phyloP scores from a whole-genome alignment of 1,140 invertebrate species.

The Plectrocnemia conspersa region DNA sequence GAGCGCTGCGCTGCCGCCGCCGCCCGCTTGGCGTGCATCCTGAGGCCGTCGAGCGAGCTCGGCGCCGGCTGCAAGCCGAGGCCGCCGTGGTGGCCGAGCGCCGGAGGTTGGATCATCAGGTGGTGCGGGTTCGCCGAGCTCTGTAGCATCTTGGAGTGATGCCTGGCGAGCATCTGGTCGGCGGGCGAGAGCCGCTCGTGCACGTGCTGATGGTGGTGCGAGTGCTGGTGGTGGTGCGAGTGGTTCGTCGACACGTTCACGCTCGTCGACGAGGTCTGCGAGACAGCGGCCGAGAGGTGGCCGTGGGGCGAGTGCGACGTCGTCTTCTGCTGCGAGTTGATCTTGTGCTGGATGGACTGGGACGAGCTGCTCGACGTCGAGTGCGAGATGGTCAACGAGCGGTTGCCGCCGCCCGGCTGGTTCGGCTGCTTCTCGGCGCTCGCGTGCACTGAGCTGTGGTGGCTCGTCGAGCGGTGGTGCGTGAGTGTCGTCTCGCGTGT shows the following conservation, averaged over 20 bases:
- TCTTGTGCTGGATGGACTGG: slow-evolving; percentile 58
- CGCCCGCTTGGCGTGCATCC: slow-evolving; percentile 55
- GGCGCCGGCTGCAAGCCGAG: slow-evolving; percentile 52
- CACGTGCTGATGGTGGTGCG: slow-evolving; percentile 54
- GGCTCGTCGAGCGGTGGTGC: slow-evolving; percentile 58
- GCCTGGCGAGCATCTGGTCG: slow-evolving; percentile 50
- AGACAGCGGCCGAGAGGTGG: slow-evolving; percentile 49
- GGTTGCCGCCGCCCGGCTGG: slow-evolving; percentile 52
- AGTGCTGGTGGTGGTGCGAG: slow-evolving; percentile 52
- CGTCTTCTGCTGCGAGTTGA: slow-evolving; percentile 51
- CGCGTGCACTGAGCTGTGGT: slow-evolving; percentile 60
- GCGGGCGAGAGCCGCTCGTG: slow-evolving; percentile 51
- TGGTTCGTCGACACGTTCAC: slow-evolving; percentile 50
- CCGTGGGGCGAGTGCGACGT: slow-evolving; percentile 52
- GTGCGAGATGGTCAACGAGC: slow-evolving; percentile 60
- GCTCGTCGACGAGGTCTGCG: slow-evolving; percentile 49
- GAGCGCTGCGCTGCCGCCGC: slow-evolving; percentile 47
- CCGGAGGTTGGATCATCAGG: slow-evolving; percentile 59
- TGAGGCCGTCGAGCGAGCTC: slow-evolving; percentile 48
- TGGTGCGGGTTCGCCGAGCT: slow-evolving; percentile 58
- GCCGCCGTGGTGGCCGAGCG: slow-evolving; percentile 52
- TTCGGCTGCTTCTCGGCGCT: slow-evolving; percentile 56
- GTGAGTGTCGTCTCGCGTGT: slow-evolving; percentile 58
- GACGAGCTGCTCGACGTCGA: slow-evolving; percentile 59
- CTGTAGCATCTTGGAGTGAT: slow-evolving; percentile 53